A percentile compares a stretch with the other conserved stretches of the same genome.
phyloP scores from a whole-genome alignment of 2,113 vertebrate species.

The Rhinolophus ferrumequinum region DNA sequence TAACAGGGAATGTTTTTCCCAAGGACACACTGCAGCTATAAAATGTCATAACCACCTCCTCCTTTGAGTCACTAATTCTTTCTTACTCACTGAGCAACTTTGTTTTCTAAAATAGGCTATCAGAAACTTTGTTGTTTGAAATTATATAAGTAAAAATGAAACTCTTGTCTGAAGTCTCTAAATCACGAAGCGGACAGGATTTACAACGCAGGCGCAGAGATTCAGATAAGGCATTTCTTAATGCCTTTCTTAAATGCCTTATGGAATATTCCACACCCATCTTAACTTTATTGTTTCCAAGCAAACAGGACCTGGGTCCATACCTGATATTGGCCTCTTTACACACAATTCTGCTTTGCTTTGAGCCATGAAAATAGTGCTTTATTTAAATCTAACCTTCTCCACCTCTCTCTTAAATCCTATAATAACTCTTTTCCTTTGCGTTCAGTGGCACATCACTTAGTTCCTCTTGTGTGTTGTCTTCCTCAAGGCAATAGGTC shows the following conservation, averaged over 20 bases:
- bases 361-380: conserved; percentile 7
- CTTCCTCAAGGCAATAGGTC: neutral
- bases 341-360: neutral
- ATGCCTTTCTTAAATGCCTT: neutral
- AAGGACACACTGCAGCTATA: conserved; percentile 9
- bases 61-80: neutral
- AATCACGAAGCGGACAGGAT: neutral
- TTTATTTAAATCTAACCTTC: conserved; percentile 32
- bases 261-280: neutral
- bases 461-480: neutral
- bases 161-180: neutral
- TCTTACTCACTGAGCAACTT: conserved; percentile 21
- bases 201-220: conserved; percentile 12
- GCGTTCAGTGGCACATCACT: neutral
- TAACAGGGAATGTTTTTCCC: conserved; percentile 15
- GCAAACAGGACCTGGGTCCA: neutral
- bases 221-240: neutral
- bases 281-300: conserved; percentile 20
- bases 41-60: conserved; percentile 4
- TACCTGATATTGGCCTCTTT: neutral
- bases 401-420: neutral
- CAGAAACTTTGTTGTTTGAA: conserved; percentile 37
- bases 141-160: conserved; percentile 5
- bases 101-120: conserved; percentile 54
- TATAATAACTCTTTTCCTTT: neutral